Evolutionary conservation across 2,113 vertebrate genomes (phyloP), one percentile per base, ranked within the genome.

Genomic region (Phylloscopus trochilus): DNA sequence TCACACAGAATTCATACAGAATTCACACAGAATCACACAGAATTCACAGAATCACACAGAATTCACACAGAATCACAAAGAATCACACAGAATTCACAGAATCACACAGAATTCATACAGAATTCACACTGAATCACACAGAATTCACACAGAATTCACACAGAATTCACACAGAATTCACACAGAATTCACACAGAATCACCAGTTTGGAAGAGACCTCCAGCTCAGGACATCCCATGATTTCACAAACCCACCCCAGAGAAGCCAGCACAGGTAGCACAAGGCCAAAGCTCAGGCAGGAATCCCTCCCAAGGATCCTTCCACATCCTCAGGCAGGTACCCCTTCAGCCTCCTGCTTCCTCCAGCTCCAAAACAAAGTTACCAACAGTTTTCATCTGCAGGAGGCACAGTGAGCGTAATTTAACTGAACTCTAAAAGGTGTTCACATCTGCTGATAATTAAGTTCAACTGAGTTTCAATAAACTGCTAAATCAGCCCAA

Each of bases 201-300:
- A 41, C 37, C 37, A 39, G 37, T 39, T 39, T 39, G 37, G 37
- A 39, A 39, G 37, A 39, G 37, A 39, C 37, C 37, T 10, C 37
- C 37, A 55, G 47, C 64, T 55, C 84, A 62, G 47, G 41, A 47
- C 0, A 30, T 14, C 4, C 28, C 41, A 9, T 4, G 30, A 8
- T 3, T 46, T 10, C 15, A 14, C 17, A 73, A 77, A 47, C 18
- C 18, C 5, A 60, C 7, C 62, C 18, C 73, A 47, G 53, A 43
- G 1, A 33, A 0, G 13, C 53, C 44, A 19, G 85, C 28, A 20
- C 6, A 47, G 59, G 27, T 0, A 56, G 18, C 60, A 52, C 4
- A 11, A 19, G 37, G 26, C 49, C 10, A 55, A 21, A 11, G 55
- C 15, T 7, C 24, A 6, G 0, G 0, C 44, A 63, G 53, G 30